phyloP scores from a whole-genome alignment of 2,888 invertebrate genomes.

The Microctonus aethiopoides region DNA sequence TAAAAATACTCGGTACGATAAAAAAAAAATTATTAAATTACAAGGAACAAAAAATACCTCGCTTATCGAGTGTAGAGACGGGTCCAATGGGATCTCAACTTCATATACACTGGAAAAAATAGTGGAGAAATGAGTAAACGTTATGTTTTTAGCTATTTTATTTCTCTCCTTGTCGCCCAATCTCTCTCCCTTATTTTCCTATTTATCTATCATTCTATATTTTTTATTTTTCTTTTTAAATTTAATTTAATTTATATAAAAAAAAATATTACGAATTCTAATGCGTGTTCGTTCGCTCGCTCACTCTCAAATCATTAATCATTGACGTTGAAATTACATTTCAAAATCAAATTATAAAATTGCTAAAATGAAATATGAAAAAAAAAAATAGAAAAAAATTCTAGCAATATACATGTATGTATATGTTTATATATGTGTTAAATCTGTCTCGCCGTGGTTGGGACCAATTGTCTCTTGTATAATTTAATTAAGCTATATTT shows the following conservation, averaged over 20 bases:
- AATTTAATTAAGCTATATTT: conserved; percentile 16
- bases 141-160: background rate
- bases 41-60: background rate
- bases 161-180: background rate
- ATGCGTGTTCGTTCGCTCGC: conserved; percentile 30
- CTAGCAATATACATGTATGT: conserved; percentile 15
- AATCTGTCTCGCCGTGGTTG: conserved; percentile 50
- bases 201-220: background rate
- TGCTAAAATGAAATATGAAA: background rate
- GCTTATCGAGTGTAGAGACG: background rate
- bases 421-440: background rate
- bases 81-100: background rate
- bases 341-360: conserved; percentile 10
- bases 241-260: background rate
- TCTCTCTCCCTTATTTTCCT: background rate
- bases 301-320: conserved; percentile 3
- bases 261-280: background rate
- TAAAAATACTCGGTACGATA: background rate
- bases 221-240: background rate
- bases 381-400: background rate
- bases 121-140: background rate
- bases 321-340: background rate
- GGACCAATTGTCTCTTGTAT: conserved; percentile 49
- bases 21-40: background rate
- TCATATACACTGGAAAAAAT: background rate